phyloP scores from a whole-genome alignment of 37 sponge, comb jelly and placozoan species.

The Trichoplax adhaerens region DNA sequence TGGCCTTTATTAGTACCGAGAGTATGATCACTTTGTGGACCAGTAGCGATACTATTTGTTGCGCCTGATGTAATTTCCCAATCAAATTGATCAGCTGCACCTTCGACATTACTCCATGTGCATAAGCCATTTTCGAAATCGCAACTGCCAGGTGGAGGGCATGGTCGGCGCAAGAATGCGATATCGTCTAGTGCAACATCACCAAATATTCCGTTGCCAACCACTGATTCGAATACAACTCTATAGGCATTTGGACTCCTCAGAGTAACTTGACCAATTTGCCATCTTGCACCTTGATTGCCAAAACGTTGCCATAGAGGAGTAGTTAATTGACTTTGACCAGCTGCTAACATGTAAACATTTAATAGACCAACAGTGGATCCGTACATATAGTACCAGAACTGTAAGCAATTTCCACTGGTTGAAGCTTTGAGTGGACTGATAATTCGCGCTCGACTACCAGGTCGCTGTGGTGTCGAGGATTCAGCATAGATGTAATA shows the following conservation, averaged over 20 bases:
- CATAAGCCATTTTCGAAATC: constrained; percentile 26
- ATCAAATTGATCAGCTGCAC: no score
- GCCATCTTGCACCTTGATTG: no score
- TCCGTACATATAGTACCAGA: constrained; percentile 11
- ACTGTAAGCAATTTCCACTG: not conserved
- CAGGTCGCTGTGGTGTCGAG: not conserved
- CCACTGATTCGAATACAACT: not conserved
- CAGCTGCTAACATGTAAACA: not conserved
- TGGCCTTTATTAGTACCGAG: constrained; percentile 9
- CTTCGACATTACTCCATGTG: no score
- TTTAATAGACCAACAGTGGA: not conserved
- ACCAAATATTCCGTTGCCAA: no score
- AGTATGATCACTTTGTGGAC: constrained; percentile 20
- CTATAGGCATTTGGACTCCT: constrained; percentile 10
- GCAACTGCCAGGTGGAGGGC: constrained; percentile 7
- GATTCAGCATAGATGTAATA: constrained; percentile 3
- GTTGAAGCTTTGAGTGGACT: constrained; percentile 3
- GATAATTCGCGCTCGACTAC: not conserved
- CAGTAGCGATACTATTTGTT: not conserved
- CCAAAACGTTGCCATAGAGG: not conserved
- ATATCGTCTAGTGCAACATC: constrained; percentile 8
- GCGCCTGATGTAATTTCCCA: no score
- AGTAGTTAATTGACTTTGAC: not conserved
- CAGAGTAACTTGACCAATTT: not conserved
- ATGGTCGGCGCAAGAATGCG: not conserved